A percentile compares a stretch with the other conserved stretches of the same genome.
phyloP scores from a whole-genome alignment of 1,140 invertebrate species.

The Drosophila dunni region DNA sequence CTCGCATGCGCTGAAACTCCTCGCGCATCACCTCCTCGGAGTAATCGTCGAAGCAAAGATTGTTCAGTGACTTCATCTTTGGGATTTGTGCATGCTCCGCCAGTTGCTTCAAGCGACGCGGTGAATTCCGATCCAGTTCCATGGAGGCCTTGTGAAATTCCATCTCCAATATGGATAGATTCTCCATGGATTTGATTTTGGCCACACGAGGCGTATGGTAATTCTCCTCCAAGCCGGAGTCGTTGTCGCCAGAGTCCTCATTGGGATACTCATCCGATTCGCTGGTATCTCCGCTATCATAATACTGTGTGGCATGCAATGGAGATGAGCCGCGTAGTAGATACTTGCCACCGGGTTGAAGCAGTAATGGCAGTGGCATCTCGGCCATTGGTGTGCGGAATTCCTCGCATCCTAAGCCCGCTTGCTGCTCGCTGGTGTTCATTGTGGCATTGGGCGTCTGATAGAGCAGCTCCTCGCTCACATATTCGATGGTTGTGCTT shows the following conservation, averaged over 20 bases:
- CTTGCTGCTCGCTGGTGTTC: slow-evolving; percentile 30
- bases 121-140: slow-evolving; percentile 79
- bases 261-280: slow-evolving; percentile 59
- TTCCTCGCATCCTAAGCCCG: slow-evolving; percentile 54
- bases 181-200: slow-evolving; percentile 84
- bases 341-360: slow-evolving; percentile 1
- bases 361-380: slow-evolving; percentile 53
- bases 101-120: slow-evolving; percentile 73
- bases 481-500: slow-evolving; percentile 72
- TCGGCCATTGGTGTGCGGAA: slow-evolving; percentile 76
- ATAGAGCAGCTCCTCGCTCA: slow-evolving; percentile 73
- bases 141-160: slow-evolving; percentile 81
- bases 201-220: slow-evolving; percentile 79
- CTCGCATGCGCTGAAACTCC: slow-evolving; percentile 72
- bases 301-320: slow-evolving; percentile 60
- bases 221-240: slow-evolving; percentile 82
- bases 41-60: slow-evolving; percentile 79
- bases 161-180: slow-evolving; percentile 82
- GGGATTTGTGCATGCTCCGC: slow-evolving; percentile 72
- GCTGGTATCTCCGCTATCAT: slow-evolving; percentile 61
- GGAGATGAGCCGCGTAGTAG: slow-evolving; percentile 40
- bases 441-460: slow-evolving; percentile 79
- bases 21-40: slow-evolving; percentile 67
- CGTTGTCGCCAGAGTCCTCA: slow-evolving; percentile 72
- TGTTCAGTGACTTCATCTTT: slow-evolving; percentile 83